Evolutionary conservation across 2,113 vertebrate species (phyloP).

Genomic region (Plestiodon gilberti): DNA sequence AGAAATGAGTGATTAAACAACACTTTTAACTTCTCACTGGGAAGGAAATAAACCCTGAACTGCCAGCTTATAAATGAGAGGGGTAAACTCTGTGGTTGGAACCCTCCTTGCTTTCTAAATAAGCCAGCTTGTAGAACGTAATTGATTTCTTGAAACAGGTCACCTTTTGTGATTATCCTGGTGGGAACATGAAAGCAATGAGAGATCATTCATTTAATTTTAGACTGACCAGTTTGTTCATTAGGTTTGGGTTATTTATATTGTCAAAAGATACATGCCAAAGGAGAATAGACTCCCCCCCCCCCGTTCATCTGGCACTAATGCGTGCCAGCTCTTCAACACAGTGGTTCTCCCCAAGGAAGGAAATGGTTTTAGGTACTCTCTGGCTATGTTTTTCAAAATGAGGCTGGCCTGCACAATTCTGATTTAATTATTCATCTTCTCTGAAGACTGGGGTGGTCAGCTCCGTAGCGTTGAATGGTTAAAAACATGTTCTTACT

Average conservation of each 20-base stretch:
- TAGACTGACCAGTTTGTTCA: constrained; percentile 55
- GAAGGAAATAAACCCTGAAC: background rate
- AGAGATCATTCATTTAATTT: constrained; percentile 54
- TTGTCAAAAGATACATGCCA: constrained; percentile 43
- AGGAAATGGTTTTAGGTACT: background rate
- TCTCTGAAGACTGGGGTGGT: constrained; percentile 13
- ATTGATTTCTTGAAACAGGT: constrained; percentile 57
- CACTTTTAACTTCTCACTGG: background rate
- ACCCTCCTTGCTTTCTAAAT: constrained; percentile 1
- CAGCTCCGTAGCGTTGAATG: background rate
- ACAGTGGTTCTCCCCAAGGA: background rate
- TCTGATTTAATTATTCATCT: constrained; percentile 21
- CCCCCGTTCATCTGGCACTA: constrained; percentile 41
- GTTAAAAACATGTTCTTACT: background rate
- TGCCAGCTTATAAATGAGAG: background rate
- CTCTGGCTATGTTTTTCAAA: constrained; percentile 4
- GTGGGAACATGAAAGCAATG: constrained; percentile 50
- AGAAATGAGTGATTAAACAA: background rate
- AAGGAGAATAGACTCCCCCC: constrained; percentile 1
- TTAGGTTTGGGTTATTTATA: constrained; percentile 56
- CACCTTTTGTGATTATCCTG: constrained; percentile 35
- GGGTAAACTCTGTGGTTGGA: background rate
- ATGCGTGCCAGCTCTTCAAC: constrained; percentile 22
- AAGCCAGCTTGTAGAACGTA: constrained; percentile 21
- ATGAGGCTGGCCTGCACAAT: background rate